Base-by-base conservation (phyloP, 2,797 vertebrate species). In the Danio tinwini region DNA sequence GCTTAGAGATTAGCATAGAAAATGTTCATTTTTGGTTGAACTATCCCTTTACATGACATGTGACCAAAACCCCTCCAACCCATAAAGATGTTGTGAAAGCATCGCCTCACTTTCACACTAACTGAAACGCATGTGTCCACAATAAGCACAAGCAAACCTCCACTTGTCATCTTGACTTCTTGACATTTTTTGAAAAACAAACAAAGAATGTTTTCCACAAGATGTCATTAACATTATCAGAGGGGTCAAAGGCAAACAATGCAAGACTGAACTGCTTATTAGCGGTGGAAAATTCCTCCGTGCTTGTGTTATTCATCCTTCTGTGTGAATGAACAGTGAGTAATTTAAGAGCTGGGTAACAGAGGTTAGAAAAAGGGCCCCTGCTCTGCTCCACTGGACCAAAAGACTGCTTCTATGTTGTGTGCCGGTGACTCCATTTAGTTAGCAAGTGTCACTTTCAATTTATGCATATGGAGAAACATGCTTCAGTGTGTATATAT, bases 161-260 rank as follows among this genome's bases (percentile, higher is more conserved):
- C 55, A 74, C 81, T 39, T 82, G 55, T 49, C 44, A 61, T 50
- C 0, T 29, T 13, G 44, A 50, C 16, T 14, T 74, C 9, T 61
- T 61, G 76, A 63, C 49, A 45, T 65, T 47, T 67, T 71, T n/a
- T 29, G 29, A 82, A 85, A 86, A 85, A 69, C 78, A 84, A 76
- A 86, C 86, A 89, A 89, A 91, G 86, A 91, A 75, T 10, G 19
- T 65, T 87, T 87, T 76, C 77, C 70, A 67, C 59, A 63, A 47
- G 79, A 76, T 3, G 16, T 58, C 29, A 61, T 62, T 62, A 39
- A 49, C 13, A 16, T 50, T 29, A n/a, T 49, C 64, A 50, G 68
- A 76, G 37, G 42, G 59, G 42, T 80, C 29, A n/a, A 13, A 37
- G 45, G 45, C 45, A 42, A 62, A 71, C 65, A 76, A 76, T 52